Evolutionary conservation across 2,797 vertebrate species (phyloP).

Genomic region (Molossus molossus): DNA sequence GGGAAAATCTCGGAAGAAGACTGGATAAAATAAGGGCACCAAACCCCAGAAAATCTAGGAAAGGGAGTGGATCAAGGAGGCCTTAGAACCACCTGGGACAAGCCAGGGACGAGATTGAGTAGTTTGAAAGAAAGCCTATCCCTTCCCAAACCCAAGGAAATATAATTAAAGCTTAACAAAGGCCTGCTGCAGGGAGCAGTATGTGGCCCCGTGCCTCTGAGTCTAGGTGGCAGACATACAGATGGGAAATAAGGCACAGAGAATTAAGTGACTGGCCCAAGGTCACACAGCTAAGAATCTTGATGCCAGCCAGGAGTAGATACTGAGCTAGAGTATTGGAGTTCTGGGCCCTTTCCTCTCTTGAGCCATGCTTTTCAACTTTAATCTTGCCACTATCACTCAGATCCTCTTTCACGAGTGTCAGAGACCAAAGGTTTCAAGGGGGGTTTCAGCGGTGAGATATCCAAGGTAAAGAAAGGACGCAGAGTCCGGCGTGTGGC

Average conservation of each 20-base stretch:
- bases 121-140: background rate
- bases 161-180: background rate
- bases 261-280: background rate
- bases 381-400: background rate
- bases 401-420: background rate
- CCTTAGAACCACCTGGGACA: background rate
- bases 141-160: background rate
- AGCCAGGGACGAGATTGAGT: background rate
- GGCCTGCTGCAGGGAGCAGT: background rate
- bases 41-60: background rate
- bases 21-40: background rate
- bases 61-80: background rate
- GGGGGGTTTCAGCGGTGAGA: too few relatives aligned
- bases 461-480: too few relatives aligned
- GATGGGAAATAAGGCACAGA: background rate
- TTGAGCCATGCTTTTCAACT: too few relatives aligned
- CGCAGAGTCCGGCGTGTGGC: too few relatives aligned
- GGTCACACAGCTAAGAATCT: background rate
- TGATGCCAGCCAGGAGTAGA: background rate
- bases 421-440: too few relatives aligned
- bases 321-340: background rate
- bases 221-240: too few relatives aligned
- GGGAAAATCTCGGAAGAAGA: background rate
- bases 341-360: background rate
- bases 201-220: background rate